Base-by-base conservation (phyloP, 2,797 vertebrate species). In the Petrocephalus schoutedeni region DNA sequence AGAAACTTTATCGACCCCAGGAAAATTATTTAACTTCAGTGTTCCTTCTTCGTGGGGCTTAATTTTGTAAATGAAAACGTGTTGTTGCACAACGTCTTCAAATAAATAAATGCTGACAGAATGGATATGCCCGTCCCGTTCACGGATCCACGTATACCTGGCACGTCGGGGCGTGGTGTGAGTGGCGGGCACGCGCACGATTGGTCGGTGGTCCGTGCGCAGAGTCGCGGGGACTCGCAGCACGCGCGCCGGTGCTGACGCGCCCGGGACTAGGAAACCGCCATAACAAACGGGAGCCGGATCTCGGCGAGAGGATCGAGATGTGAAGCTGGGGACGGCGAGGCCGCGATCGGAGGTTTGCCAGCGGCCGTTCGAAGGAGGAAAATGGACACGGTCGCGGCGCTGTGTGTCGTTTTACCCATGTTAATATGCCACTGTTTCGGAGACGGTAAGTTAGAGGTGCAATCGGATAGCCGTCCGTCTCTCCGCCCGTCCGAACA, bases 361-460 rank as follows among this genome's bases (percentile, higher is more conserved):
- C 21, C 21, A 28, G 45, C 51, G 45, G 45, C 49, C 45, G 45
- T 74, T 41, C 57, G 41, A 56, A 74, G 10, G 77, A 77, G 16
- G 9, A 94, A 91, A 56, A 95, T 96, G 95, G 91, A 90, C 0
- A 53, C 82, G 45, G 19, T 87, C 89, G 89, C 92, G 85, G 7
- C 92, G 0, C 82, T 86, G 2, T 61, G 82, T 84, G 14, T 95
- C 6, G 32, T 94, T 10, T 3, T 94, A n/a, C 85, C 92, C 58
- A 56, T 54, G 41, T 67, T 94, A 86, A 41, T 92, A 10, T 28
- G 86, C 1, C 14, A 87, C 90, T 90, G 89, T 0, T 89, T 77
- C 7, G 94, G 89, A 89, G 91, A 94, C 88, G 93, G 95, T 94
- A 61, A 93, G 94, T 89, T 32, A 51, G 88, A 36, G 36, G 57